phyloP scores from a whole-genome alignment of 1,140 invertebrate genomes.

The Zaprionus vittiger region DNA sequence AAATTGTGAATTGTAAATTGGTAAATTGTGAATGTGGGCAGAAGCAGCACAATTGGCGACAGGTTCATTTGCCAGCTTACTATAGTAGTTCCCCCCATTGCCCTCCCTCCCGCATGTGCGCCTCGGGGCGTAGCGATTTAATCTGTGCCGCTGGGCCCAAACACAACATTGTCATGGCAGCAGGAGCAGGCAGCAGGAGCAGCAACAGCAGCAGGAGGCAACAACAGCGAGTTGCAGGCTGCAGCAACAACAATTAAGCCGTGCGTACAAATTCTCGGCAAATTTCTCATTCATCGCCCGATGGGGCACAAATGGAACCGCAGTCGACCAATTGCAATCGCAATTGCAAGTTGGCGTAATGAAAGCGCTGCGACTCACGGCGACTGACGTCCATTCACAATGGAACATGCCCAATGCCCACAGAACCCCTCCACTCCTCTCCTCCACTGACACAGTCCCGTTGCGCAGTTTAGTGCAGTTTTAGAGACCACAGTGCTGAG shows the following conservation, averaged over 20 bases:
- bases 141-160: constrained; percentile 40
- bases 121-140: constrained; percentile 38
- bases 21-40: constrained; percentile 5
- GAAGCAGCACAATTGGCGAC: neutral
- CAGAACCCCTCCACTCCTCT: no score
- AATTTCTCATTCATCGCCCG: constrained; percentile 70
- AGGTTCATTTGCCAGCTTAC: constrained; percentile 61
- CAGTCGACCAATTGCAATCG: constrained; percentile 52
- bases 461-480: constrained; percentile 3
- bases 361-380: constrained; percentile 50
- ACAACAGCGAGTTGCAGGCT: neutral
- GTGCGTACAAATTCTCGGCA: constrained; percentile 65
- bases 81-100: constrained; percentile 20
- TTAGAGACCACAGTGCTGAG: constrained; percentile 16
- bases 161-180: constrained; percentile 51
- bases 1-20: neutral
- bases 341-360: constrained; percentile 38
- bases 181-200: neutral
- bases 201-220: constrained; percentile 23
- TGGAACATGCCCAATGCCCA: constrained; percentile 19
- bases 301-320: constrained; percentile 24
- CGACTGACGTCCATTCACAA: constrained; percentile 43
- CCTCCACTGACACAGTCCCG: neutral
- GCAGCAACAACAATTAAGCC: constrained; percentile 65
- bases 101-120: constrained; percentile 30